A percentile compares a stretch with the other conserved stretches of the same genome.
phyloP scores from a whole-genome alignment of 1,140 invertebrate species.

The Drosophila sp. region DNA sequence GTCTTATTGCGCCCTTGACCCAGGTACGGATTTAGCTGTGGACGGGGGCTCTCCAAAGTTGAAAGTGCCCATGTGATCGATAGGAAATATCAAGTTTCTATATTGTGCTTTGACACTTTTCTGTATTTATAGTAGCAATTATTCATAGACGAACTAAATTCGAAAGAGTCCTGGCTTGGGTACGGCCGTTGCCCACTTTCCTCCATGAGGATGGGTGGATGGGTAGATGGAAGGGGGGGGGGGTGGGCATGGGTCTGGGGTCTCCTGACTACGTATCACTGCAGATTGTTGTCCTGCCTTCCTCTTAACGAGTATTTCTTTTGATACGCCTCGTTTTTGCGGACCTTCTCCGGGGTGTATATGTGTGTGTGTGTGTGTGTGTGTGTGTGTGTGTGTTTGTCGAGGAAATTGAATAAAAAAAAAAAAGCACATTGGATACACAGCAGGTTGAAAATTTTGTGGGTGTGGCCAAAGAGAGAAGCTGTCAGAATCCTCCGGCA shows the following conservation, averaged over 20 bases:
- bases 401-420: constrained; percentile 66
- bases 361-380: constrained; percentile 39
- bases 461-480: constrained; percentile 9
- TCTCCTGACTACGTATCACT: constrained; percentile 32
- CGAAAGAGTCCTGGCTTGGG: background rate
- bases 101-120: background rate
- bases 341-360: background rate
- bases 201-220: background rate
- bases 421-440: constrained; percentile 36
- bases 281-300: constrained; percentile 26
- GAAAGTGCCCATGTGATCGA: background rate
- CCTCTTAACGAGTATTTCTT: constrained; percentile 36
- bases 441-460: constrained; percentile 34
- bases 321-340: constrained; percentile 21
- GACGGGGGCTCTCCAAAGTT: background rate
- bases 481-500: constrained; percentile 29
- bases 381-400: constrained; percentile 55
- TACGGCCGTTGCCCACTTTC: constrained; percentile 57
- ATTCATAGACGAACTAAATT: no score
- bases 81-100: background rate
- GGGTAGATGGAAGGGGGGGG: no score
- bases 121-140: background rate
- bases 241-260: constrained; percentile 7
- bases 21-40: background rate
- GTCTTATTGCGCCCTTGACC: constrained; percentile 56